Evolutionary conservation across 2,113 vertebrate genomes (phyloP), one percentile per base, ranked within the genome.

Genomic region (Egretta garzetta): DNA sequence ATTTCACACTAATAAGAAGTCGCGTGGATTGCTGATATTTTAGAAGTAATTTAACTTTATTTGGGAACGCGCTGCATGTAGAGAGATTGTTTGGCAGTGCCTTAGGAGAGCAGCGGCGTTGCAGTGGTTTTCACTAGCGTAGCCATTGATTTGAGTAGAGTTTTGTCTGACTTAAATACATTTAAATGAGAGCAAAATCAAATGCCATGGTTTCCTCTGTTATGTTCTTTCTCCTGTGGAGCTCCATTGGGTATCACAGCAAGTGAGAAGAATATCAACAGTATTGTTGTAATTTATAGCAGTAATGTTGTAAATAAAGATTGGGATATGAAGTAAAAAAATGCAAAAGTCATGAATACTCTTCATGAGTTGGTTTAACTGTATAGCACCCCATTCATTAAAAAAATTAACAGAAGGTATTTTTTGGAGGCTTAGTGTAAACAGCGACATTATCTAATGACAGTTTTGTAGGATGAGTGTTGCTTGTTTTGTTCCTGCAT

Each of bases 371-470:
- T 96, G 94, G 77, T 96, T 95, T 94, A 91, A 93, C 90, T 95
- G 88, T 74, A 45, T 84, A 94, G 85, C 80, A 91, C 87, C 93
- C 94, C 92, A 91, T 93, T 94, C 95, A 96, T 97, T 89, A 96
- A 94, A 96, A 91, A 96, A 93, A 83, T 26, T 95, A 90, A 85
- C 96, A 93, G 96, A 93, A 96, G 90, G 94, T 93, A 71, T 85
- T 93, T 93, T 88, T 94, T 64, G 66, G 83, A 95, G 84, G 73
- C 86, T 94, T 52, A 30, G 80, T 68, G 53, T 94, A 94, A 97
- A 91, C 91, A 97, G 83, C 9, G 11, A 53, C 59, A 30, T 86
- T 82, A 21, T 74, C 70, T 71, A 94, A 66, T 53, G 86, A 87
- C 89, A 82, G 89, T 83, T 95, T 90, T 63, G 88, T 92, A 93